Conservation (phyloP, 2,888 invertebrate genomes). For the Calameuta pallipes region DNA sequence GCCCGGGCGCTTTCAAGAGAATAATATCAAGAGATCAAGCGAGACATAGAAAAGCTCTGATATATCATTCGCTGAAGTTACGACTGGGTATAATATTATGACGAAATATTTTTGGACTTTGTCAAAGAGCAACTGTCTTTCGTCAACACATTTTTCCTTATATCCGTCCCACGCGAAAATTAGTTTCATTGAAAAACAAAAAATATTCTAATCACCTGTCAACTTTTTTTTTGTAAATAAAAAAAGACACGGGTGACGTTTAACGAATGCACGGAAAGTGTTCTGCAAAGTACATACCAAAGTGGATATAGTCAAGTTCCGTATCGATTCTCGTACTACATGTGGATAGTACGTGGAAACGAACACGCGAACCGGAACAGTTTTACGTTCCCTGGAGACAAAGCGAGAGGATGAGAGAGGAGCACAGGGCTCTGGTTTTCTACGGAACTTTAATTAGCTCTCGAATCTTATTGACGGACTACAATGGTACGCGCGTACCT, state of each 20-base stretch:
- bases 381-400: not conserved
- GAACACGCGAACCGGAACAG: not conserved
- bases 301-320: not conserved
- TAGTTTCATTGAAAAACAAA: not conserved
- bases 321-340: not conserved
- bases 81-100: not conserved
- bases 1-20: not conserved
- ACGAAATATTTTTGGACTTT: not conserved
- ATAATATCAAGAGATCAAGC: not conserved
- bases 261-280: not conserved
- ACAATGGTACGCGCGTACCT: conserved; percentile 33
- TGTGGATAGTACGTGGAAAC: not conserved
- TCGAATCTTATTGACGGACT: conserved; percentile 47
- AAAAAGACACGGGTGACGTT: not conserved
- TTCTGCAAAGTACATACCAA: not conserved
- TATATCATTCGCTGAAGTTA: not conserved
- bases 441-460: conserved; percentile 53
- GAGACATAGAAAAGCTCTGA: not conserved
- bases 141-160: not conserved
- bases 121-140: not conserved
- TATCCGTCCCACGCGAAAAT: not conserved
- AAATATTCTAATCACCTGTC: no score
- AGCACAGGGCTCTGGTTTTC: not conserved
- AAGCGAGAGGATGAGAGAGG: not conserved
- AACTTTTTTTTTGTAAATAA: not conserved